Percentiles rank a stretch among this genome's conserved stretches.
Evolutionary conservation across 2,113 vertebrate species (phyloP).

Genomic region (Corvus hawaiiensis): DNA sequence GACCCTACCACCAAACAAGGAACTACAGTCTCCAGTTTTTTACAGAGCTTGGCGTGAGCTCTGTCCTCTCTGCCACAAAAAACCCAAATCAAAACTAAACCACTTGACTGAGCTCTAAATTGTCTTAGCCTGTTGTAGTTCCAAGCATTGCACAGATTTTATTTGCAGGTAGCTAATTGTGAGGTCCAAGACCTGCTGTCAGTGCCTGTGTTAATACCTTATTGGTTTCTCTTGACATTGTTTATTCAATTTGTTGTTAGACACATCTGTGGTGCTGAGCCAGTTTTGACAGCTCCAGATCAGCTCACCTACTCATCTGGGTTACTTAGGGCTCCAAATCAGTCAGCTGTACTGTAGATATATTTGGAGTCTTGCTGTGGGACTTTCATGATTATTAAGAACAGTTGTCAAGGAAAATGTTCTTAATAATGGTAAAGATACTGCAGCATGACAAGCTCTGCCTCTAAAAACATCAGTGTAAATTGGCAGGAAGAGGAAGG

Average conservation of each 20-base stretch:
- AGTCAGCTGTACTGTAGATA: neutral
- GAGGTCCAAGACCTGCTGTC: neutral
- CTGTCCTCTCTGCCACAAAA: neutral
- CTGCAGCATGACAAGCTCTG: neutral
- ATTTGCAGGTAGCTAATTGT: neutral
- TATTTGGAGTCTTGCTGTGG: neutral
- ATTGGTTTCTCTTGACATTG: neutral
- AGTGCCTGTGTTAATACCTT: neutral
- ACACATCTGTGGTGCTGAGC: neutral
- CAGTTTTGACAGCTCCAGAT: neutral
- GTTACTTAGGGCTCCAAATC: neutral
- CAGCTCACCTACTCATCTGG: neutral
- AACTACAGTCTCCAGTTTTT: neutral
- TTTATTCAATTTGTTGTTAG: neutral
- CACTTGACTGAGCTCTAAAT: neutral
- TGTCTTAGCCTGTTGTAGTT: neutral
- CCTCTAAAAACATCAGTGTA: neutral
- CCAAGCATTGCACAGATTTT: neutral
- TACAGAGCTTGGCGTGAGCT: neutral
- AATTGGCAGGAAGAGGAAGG: neutral
- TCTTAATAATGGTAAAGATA: neutral
- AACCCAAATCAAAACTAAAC: neutral
- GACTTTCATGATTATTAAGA: neutral
- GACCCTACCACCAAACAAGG: neutral
- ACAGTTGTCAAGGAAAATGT: neutral